phyloP scores from a whole-genome alignment of 2,113 vertebrate genomes.

The Argyrosomus japonicus region DNA sequence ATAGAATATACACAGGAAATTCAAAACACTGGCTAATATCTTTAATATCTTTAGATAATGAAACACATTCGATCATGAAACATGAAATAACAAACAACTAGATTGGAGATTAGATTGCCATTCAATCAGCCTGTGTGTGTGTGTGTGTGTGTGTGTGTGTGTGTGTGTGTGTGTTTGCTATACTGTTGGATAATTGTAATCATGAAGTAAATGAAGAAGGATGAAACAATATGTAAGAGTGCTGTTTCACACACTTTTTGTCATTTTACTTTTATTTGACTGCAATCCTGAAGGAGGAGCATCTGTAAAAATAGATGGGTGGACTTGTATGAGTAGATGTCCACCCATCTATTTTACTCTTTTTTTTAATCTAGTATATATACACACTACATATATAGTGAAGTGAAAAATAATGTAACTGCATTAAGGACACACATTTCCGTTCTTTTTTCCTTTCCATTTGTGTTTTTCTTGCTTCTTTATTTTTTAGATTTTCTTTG shows the following conservation, averaged over 20 bases:
- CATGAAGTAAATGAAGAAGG: not conserved
- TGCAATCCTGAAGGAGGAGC: not conserved
- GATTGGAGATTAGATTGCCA: conserved; percentile 21
- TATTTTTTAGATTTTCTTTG: not conserved
- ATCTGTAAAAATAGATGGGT: not conserved
- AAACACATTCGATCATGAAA: conserved; percentile 3
- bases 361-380: too few relatives aligned
- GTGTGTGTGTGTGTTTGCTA: not conserved
- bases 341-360: too few relatives aligned
- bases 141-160: conserved; percentile 14
- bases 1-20: conserved; percentile 17
- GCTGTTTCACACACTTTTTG: not conserved
- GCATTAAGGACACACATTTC: not conserved
- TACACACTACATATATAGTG: too few relatives aligned
- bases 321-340: not conserved
- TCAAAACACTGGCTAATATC: conserved; percentile 31
- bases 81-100: not conserved
- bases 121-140: not conserved
- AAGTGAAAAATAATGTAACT: too few relatives aligned
- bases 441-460: not conserved
- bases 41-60: conserved; percentile 49
- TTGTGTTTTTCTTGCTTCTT: not conserved
- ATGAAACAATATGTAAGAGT: not conserved
- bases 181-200: not conserved
- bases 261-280: not conserved